Evolutionary conservation across 2,888 invertebrate genomes (phyloP), one percentile per base, ranked within the genome.

Genomic region (Acronicta alni): DNA sequence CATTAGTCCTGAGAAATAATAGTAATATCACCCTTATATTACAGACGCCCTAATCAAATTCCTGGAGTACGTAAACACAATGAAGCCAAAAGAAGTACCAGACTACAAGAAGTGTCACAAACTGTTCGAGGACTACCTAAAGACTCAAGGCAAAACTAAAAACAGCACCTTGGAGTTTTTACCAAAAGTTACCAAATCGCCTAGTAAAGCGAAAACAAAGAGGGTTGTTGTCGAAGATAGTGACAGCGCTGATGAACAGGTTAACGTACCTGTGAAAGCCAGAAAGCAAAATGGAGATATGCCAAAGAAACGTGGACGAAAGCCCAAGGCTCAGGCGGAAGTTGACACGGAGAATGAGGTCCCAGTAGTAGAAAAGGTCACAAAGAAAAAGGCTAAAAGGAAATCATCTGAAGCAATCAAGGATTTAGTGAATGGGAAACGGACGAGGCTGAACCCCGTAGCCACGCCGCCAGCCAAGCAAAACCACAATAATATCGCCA

Each of bases 21-120:
- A 1, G 20, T 7, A 46, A 10, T 39, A n/a, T 35, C 6, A 35
- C 5, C 2, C 1, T 35, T n/a, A n/a, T 35, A n/a, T 35, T 35
- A 44, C 90, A 96, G 96, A 90, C 51, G 94, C 95, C 16, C 85
- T 97, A 0, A 87, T 91, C 12, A 95, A 96, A 51, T 97, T 95
- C 80, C 95, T 98, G 75, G 95, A 96, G 62, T 96, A 97, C 81
- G 95, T 97, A 4, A 93, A 95, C 46, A 94, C 95, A 38, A 74
- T 98, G 77, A 94, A 96, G 67, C 97, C 97, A 73, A 95, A 97
- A 77, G 96, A 96, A 16, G 89, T 88, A 14, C 97, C 98, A 0
- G 96, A 98, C 84, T 98, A 98, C 83, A 90, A 95, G 0, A 96
- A 96, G 84, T 96, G 97, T 67, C 94, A 95, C 15, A 94, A 95